Conservation (phyloP, 1,140 invertebrate genomes). For the Aphis craccivora region DNA sequence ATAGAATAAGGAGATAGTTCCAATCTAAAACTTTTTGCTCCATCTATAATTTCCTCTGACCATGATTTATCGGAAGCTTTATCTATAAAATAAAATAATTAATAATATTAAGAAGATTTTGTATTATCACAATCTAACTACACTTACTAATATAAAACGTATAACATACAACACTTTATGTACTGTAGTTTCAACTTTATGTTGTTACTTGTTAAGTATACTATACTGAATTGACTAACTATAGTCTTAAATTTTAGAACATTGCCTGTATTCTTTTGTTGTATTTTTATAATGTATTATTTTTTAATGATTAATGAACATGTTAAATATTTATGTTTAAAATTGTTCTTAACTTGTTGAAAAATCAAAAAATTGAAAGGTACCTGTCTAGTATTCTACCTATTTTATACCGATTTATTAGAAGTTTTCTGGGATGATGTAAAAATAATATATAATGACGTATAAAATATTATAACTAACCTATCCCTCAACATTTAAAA, state of each 20-base stretch:
- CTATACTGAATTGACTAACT: not conserved
- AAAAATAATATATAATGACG: too few relatives aligned
- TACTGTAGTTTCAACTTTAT: not conserved
- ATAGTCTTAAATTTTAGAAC: not conserved
- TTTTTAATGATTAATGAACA: too few relatives aligned
- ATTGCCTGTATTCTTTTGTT: not conserved
- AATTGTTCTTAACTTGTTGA: too few relatives aligned
- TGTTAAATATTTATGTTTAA: too few relatives aligned
- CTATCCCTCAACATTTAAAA: too few relatives aligned
- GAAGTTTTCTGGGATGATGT: too few relatives aligned
- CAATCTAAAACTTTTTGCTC: constrained; percentile 31
- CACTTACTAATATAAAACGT: not conserved
- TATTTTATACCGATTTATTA: too few relatives aligned
- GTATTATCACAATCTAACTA: not conserved
- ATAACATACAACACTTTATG: not conserved
- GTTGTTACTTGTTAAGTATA: not conserved
- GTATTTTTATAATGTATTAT: too few relatives aligned
- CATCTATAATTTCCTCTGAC: constrained; percentile 26
- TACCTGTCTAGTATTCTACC: too few relatives aligned
- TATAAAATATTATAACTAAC: too few relatives aligned
- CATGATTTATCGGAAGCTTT: constrained; percentile 46
- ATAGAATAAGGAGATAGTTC: constrained; percentile 54
- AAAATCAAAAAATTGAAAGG: too few relatives aligned
- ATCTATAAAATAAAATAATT: constrained; percentile 28
- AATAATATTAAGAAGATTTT: not conserved